Base-by-base conservation (phyloP, 2,888 invertebrate genomes). In the Aleiodes testaceus region DNA sequence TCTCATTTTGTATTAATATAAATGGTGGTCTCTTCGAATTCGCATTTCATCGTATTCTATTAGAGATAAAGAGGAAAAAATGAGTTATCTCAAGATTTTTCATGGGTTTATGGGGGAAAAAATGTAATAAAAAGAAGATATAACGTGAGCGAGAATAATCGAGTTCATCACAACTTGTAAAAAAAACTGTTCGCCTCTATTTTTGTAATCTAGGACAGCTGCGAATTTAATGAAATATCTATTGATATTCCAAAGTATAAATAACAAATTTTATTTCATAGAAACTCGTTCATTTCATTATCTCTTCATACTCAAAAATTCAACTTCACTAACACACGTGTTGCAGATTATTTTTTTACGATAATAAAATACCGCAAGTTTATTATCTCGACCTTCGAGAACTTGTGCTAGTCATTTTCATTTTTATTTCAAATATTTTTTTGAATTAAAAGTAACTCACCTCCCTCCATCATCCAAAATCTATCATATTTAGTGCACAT, bases 181-280 rank as follows among this genome's bases (percentile, higher is more conserved):
- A 52, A 63, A 26, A 26, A 26, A 26, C 3, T 30, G 44, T n/a
- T 36, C 64, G 47, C 18, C 66, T 74, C 75, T 76, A 75, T 76
- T 77, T 78, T 75, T 74, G 70, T 69, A 66, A 69, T 68, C 36
- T 61, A 69, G 63, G 72, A 78, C 76, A 76, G 67, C 75, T 72
- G 36, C 42, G 20, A 65, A 61, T 47, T 20, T 11, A 65, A 59
- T n/a, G 14, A 53, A n/a, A 6, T n/a, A 22, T 36, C 36, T 36
- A 36, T 36, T 36, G 36, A 36, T 36, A 36, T 36, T 2, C 11
- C 36, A 9, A 36, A 6, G 36, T n/a, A 36, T 36, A 36, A 9
- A 7, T 36, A 36, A 3, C 9, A 36, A 36, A 36, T 11, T 36
- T 1, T 36, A 36, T 36, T 36, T 11, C 2, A 9, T 26, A 3